These are phyloP conservation scores for Notolabrus celidotus DNA, from an alignment of 2,797 vertebrate species.

Conservation along the genomic window DNA sequence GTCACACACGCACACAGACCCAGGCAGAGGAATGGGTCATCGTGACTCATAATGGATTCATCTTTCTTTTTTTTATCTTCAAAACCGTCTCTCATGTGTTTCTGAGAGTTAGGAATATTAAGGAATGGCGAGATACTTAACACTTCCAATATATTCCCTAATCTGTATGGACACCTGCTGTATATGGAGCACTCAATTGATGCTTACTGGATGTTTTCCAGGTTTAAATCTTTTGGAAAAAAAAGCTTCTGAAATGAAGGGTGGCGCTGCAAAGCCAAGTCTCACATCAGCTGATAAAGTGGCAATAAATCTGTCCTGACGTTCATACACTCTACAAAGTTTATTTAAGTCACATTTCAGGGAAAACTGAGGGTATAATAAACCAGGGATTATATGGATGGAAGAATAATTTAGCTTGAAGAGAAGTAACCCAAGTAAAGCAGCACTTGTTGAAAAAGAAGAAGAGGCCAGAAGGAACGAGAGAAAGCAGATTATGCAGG, in stretches of 20 bases:
- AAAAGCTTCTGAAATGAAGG: background rate
- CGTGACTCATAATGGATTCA: background rate
- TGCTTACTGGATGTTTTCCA: background rate
- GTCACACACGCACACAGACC: background rate
- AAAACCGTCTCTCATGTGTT: background rate
- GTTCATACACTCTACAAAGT: background rate
- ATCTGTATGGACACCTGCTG: background rate
- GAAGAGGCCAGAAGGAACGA: too few species aligned
- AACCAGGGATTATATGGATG: background rate
- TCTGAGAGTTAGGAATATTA: background rate
- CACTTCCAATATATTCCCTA: background rate
- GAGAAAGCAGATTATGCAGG: too few species aligned
- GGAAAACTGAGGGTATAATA: background rate
- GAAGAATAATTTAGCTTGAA: too few species aligned
- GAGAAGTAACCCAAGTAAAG: background rate
- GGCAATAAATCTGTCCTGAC: constrained; percentile 1
- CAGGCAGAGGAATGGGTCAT: background rate
- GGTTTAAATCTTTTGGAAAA: background rate
- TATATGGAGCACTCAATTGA: constrained; percentile 1
- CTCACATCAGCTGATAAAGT: background rate
- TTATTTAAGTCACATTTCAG: too few species aligned
- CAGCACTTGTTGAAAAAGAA: too few species aligned
- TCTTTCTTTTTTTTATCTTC: background rate
- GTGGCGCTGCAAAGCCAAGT: constrained; percentile 9
- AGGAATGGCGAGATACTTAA: background rate